Base-by-base conservation (phyloP, 2,888 invertebrate genomes). In the Sinodicranocentrus sp. region DNA sequence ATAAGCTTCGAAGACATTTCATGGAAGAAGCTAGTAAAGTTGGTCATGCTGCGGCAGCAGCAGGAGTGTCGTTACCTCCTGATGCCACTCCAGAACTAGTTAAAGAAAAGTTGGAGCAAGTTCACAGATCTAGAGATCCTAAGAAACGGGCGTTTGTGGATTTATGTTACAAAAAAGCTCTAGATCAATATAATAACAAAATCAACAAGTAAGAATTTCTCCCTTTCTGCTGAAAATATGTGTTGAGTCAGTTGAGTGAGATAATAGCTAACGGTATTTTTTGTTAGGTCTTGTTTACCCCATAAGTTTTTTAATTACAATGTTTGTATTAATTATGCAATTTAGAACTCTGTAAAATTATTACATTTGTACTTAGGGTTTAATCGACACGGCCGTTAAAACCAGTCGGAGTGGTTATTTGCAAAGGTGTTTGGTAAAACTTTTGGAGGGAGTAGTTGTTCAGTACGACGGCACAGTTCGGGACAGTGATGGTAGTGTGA, bases 301-400 rank as follows among this genome's bases (percentile, higher is more conserved):
- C 93, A 93, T 98, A 98, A 91, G 99, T 99, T 90, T 98, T 98
- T 90, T 99, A 98, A 92, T 99, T 98, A 91, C 99, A 99, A 93
- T 99, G 99, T 90, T n/a, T n/a, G n/a, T 10, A 10, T 33, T 33
- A 3, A 1, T 54, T 54, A 13, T 52, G 8, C 0, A 68, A 6
- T n/a, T 52, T 13, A 23, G 44, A 68, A 23, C 23, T 19, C 5
- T 61, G 5, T 21, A 68, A n/a, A n/a, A n/a, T n/a, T n/a, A n/a
- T n/a, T 3, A 33, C 10, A 33, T 65, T 15, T 26, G 28, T 25
- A 25, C 26, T 28, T 89, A 95, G 94, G 97, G 99, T 92, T 93
- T 99, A 75, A 97, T 99, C 89, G 99, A 99, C 94, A 99, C 99
- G 2, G 99, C 99, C 86, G 99, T 99, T 0, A 99, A 99, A 92